Conservation (phyloP, 2,797 vertebrate genomes). For the Sphenodon punctatus region DNA sequence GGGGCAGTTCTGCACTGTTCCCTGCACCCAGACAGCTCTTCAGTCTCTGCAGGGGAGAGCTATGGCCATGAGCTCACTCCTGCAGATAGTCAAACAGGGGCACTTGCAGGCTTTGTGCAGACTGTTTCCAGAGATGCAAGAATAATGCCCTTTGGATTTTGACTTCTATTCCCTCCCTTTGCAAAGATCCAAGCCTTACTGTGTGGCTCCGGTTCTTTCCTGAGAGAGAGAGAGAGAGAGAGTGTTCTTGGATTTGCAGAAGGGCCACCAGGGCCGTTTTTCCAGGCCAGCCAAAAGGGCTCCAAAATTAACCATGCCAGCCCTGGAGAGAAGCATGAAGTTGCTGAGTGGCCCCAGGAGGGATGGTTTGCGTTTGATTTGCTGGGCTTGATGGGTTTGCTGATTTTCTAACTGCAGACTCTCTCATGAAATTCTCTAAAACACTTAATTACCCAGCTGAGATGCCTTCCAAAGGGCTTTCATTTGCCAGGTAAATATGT, state of each 20-base stretch:
- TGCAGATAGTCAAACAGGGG: not conserved
- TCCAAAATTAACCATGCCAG: not conserved
- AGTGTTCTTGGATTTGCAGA: not conserved
- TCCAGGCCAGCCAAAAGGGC: not conserved
- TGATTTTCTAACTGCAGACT: not conserved
- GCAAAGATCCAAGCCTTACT: not conserved
- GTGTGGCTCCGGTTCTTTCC: not conserved
- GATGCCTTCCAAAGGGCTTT: slow-evolving; percentile 5
- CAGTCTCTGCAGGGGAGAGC: not conserved
- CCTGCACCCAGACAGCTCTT: not conserved
- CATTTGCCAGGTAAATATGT: slow-evolving; percentile 20
- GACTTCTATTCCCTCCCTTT: not conserved
- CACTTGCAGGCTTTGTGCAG: not conserved
- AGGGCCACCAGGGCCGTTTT: not conserved
- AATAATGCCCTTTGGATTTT: not conserved
- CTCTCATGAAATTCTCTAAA: slow-evolving; percentile 11
- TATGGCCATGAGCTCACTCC: not conserved
- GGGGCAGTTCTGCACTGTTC: not conserved
- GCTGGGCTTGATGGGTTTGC: not conserved
- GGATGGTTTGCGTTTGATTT: not conserved
- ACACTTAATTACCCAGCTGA: slow-evolving; percentile 31
- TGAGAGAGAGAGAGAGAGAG: not conserved
- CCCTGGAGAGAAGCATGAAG: not conserved
- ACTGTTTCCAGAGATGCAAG: too few relatives aligned
- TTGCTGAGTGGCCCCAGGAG: not conserved